Percentiles rank a stretch among this genome's conserved stretches.
These are phyloP conservation scores for Leptopilina drosophilae DNA, from an alignment of 2,888 invertebrate species.

Conservation along the genomic window DNA sequence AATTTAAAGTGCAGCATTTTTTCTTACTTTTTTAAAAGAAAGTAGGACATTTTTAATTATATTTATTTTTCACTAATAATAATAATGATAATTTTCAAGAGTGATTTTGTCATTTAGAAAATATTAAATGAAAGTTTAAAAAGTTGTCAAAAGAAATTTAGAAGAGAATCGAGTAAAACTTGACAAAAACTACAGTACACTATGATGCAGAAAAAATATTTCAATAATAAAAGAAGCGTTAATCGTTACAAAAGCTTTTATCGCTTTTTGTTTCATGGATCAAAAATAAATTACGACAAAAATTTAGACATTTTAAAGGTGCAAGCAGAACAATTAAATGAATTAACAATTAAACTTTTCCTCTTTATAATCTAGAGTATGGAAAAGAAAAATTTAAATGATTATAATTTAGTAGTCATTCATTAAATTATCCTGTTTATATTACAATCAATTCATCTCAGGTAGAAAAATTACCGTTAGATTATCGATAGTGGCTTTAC, in stretches of 20 bases:
- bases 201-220: neutral
- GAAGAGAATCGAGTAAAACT: conserved; percentile 4
- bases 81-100: too few relatives aligned
- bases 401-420: too few relatives aligned
- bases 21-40: neutral
- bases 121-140: neutral
- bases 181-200: neutral
- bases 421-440: neutral
- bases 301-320: neutral
- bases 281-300: conserved; percentile 29
- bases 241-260: conserved; percentile 25
- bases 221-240: conserved; percentile 14
- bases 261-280: conserved; percentile 7
- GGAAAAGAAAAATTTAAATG: too few relatives aligned
- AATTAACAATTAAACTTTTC: neutral
- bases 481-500: too few relatives aligned
- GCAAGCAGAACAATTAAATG: neutral
- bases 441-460: too few relatives aligned
- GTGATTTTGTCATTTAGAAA: neutral
- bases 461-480: too few relatives aligned
- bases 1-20: neutral
- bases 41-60: neutral
- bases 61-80: neutral
- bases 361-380: neutral
- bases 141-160: neutral